Evolutionary conservation across 2,888 invertebrate species (phyloP).

Genomic region (Bellardia pandia): DNA sequence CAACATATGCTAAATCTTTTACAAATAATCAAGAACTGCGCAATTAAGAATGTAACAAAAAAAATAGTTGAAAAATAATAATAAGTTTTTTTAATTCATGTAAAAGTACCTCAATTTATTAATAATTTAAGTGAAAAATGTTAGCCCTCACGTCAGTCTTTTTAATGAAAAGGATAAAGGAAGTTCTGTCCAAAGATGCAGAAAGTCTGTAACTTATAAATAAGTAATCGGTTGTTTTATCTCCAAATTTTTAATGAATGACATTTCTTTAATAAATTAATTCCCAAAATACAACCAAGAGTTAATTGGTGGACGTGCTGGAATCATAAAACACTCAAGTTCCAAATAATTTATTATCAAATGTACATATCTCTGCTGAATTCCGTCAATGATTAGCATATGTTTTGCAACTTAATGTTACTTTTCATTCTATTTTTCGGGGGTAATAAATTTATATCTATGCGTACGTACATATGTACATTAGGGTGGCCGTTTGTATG

Average conservation of each 20-base stretch:
- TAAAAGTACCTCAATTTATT: too few species aligned
- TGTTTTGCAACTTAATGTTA: slow-evolving; percentile 12
- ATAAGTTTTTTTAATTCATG: too few species aligned
- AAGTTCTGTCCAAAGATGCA: too few species aligned
- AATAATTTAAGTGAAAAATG: too few species aligned
- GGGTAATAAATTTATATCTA: slow-evolving; percentile 34
- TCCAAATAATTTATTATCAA: slow-evolving; percentile 19
- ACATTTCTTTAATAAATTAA: slow-evolving; percentile 31
- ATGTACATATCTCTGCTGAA: slow-evolving; percentile 1
- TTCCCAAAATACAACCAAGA: neutral
- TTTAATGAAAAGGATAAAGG: too few species aligned
- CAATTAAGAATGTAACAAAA: too few species aligned
- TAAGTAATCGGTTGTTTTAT: neutral
- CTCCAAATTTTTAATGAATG: slow-evolving; percentile 35
- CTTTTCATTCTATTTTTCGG: neutral
- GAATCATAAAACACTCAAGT: slow-evolving; percentile 6
- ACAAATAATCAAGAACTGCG: too few species aligned
- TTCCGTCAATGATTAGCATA: slow-evolving; percentile 38
- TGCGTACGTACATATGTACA: neutral
- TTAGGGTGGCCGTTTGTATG: too few species aligned
- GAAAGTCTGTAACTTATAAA: too few species aligned
- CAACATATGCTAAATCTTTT: too few species aligned
- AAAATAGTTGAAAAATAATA: too few species aligned
- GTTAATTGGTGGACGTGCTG: neutral
- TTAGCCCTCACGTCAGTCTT: too few species aligned